Evolutionary conservation across 1,140 invertebrate genomes (phyloP), one percentile per base, ranked within the genome.

Genomic region (Protaetia brevitarsis): DNA sequence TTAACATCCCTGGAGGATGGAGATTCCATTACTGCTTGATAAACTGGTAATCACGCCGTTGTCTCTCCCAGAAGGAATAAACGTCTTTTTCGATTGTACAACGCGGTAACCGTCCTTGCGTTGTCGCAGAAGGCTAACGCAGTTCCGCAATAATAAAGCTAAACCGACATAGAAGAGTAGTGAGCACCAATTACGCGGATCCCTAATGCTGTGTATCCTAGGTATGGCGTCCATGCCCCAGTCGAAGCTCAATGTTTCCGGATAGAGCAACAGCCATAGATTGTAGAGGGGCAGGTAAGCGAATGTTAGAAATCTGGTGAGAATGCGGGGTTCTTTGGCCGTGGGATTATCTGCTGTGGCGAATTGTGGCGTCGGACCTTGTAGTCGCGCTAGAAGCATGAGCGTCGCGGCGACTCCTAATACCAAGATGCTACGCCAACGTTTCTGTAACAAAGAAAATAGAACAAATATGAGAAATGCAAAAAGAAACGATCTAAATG

Each of bases 181-280:
- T 0, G 89, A 86, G 36, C 87, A 80, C 3, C 91, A 73, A 75
- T 95, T 95, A 58, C 94, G 81, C 0, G 83, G 76, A 79, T 97
- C 95, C 63, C 83, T 81, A 3, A 93, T 58, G 3, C 85, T 84
- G 0, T 84, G 87, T 65, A 97, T 85, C 61, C 91, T 82, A 0
- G 94, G 92, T 69, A 97, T 88, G 0, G 94, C 88, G 70, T 95
- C 94, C 95, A 97, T 97, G 2, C 93, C 94, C 95, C 95, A 97
- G 76, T 97, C 95, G 77, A 96, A 97, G 76, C 93, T 95, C 27
- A 97, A 80, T 51, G 87, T 86, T 68, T 86, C 85, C 6, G 95
- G 95, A 72, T 86, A 93, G 1, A 96, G 74, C 26, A 97, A 79
- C 70, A 97, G 85, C 73, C 86, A 84, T 66, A 93, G 87, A 78